Evolutionary conservation across 2,888 invertebrate species (phyloP).

Genomic region (Luperina nickerlii): DNA sequence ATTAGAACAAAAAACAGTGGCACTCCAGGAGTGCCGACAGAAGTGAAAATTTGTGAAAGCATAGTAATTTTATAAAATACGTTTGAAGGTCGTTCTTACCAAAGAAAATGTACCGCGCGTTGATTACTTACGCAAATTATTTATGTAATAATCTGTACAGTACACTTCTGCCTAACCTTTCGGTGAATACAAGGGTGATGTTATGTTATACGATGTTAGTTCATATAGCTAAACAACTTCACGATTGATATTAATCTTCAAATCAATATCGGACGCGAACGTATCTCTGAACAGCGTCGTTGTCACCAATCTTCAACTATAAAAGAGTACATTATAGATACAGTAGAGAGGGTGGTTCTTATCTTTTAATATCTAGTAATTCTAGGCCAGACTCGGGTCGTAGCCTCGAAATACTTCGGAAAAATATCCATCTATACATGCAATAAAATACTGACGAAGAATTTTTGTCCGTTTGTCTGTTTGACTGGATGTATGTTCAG

Average conservation of each 20-base stretch:
- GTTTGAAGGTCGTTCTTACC: no score
- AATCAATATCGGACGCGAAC: slow-evolving; percentile 7
- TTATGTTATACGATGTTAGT: neutral
- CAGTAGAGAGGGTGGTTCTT: slow-evolving; percentile 2
- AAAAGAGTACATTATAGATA: slow-evolving; percentile 27
- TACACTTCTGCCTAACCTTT: neutral
- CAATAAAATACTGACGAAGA: neutral
- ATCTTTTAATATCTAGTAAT: slow-evolving; percentile 34
- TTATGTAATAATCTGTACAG: neutral
- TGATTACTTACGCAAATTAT: no score
- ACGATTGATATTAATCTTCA: neutral
- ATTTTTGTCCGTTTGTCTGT: neutral
- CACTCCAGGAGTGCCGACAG: no score
- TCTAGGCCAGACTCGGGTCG: slow-evolving; percentile 15
- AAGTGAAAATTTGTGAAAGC: no score
- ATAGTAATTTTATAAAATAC: no score
- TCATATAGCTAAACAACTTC: neutral
- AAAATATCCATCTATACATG: no score
- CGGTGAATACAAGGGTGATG: neutral
- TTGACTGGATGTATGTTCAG: neutral
- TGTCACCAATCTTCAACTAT: slow-evolving; percentile 17
- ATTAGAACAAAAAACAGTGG: neutral
- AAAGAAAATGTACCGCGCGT: no score
- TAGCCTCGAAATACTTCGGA: neutral
- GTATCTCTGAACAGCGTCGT: neutral